Percentiles rank a stretch among this genome's conserved stretches.
phyloP scores from a whole-genome alignment of 2,113 vertebrate species.

The Mormyrus lacerda region DNA sequence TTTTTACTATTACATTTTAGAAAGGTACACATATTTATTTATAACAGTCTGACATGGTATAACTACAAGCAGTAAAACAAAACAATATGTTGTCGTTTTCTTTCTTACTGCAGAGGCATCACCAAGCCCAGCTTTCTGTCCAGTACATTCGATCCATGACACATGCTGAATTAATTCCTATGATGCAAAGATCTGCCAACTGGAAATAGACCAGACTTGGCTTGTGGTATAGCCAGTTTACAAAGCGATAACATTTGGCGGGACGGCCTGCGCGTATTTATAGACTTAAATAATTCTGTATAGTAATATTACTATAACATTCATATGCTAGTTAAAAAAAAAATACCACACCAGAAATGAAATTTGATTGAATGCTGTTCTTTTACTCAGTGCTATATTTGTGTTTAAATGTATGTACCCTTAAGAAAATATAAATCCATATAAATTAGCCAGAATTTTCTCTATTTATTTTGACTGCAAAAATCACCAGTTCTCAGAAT shows the following conservation, averaged over 20 bases:
- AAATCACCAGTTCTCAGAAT: background rate
- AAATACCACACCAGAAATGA: background rate
- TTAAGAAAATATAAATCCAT: background rate
- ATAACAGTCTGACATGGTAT: background rate
- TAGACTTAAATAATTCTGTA: background rate
- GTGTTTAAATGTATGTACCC: background rate
- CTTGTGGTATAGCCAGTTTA: background rate
- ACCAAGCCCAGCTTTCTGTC: background rate
- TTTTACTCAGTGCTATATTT: background rate
- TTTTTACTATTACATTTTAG: background rate
- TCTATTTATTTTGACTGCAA: background rate
- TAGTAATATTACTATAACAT: background rate
- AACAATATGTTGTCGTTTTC: background rate
- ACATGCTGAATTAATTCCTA: background rate
- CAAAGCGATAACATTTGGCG: background rate
- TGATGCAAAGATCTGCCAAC: background rate
- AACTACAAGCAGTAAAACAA: background rate
- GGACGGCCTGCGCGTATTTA: background rate
- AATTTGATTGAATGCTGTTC: background rate
- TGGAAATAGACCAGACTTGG: background rate
- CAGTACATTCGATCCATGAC: background rate
- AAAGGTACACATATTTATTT: background rate
- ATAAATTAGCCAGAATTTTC: background rate
- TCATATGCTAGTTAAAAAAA: background rate
- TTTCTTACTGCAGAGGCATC: background rate